Conservation (phyloP, 2,113 vertebrate species). For the Sisor rabdophorus region DNA sequence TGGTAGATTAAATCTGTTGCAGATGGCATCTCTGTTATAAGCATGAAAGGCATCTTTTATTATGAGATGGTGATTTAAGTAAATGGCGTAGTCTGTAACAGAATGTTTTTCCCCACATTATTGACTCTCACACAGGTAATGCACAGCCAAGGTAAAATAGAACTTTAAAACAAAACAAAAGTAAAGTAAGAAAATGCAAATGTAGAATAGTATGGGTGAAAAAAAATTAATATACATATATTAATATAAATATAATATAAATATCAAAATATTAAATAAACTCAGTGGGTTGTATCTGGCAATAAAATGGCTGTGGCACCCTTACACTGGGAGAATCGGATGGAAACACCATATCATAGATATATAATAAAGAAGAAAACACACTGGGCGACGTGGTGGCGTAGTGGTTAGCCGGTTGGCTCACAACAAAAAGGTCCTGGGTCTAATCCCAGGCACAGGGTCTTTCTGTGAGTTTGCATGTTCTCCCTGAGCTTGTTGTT, state of each 20-base stretch:
- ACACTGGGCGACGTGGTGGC: no score
- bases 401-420: no score
- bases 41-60: conserved; percentile 45
- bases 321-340: no score
- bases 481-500: no score
- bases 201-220: background rate
- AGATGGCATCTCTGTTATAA: conserved; percentile 49
- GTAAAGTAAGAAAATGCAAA: background rate
- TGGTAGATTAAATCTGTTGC: conserved; percentile 19
- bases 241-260: background rate
- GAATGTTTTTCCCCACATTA: background rate
- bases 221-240: background rate
- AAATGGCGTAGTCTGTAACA: conserved; percentile 32
- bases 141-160: background rate
- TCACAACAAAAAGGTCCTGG: no score
- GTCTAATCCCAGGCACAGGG: no score
- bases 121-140: background rate
- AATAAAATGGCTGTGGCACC: no score
- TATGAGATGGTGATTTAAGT: conserved; percentile 7
- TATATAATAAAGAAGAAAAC: background rate
- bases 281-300: no score
- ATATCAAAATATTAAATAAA: no score
- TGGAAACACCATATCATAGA: background rate
- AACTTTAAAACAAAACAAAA: background rate
- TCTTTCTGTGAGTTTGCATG: no score